Evolutionary conservation across 2,888 invertebrate genomes (phyloP).

Genomic region (Lithodes maja): DNA sequence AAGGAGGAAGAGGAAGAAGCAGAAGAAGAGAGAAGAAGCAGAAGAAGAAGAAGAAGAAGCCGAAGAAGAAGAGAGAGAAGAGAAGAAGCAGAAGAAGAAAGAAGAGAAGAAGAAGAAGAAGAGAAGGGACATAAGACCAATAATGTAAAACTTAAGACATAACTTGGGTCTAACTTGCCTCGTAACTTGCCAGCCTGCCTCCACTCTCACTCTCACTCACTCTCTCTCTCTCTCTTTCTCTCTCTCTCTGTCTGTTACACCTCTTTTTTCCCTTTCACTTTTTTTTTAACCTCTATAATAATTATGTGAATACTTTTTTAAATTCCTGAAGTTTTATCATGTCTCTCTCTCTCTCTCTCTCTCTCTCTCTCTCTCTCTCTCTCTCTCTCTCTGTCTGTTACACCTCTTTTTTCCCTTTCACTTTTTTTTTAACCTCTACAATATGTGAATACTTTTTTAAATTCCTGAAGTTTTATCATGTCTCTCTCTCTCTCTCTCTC

Average conservation of each 20-base stretch:
- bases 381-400: too few species aligned
- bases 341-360: neutral
- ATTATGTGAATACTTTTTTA: neutral
- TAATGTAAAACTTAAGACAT: conserved; percentile 33
- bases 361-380: neutral
- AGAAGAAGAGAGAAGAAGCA: neutral
- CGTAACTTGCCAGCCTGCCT: conserved; percentile 20
- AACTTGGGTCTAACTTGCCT: conserved; percentile 40
- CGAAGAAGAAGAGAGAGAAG: neutral
- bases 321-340: neutral
- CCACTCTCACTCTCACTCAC: neutral
- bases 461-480: neutral
- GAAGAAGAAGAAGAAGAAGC: neutral
- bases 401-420: neutral
- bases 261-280: neutral
- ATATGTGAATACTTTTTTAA: neutral
- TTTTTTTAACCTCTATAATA: neutral
- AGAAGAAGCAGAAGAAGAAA: neutral
- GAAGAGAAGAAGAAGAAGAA: neutral
- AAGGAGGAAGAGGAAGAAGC: neutral
- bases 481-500: neutral
- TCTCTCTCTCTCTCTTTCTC: conserved; percentile 1
- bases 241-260: neutral
- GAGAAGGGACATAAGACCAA: conserved; percentile 11
- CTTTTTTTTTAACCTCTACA: neutral